Evolutionary conservation across 92 coral and sea anemone genomes (phyloP).

Genomic region (Umimayanthus kanabou): DNA sequence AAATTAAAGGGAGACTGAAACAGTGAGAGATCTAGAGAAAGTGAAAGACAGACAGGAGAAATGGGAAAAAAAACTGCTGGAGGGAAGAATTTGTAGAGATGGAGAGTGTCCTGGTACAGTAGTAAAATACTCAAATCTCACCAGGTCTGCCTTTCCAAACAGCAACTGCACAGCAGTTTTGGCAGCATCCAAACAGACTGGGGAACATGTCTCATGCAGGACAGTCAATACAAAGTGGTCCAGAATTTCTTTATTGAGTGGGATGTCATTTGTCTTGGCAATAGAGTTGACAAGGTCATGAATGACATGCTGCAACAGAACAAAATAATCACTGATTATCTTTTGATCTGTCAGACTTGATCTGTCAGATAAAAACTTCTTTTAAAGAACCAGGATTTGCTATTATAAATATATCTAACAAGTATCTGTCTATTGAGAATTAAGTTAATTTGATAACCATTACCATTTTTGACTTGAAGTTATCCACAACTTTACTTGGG

Average conservation of each 20-base stretch:
- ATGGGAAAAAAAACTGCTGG: no score
- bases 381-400: background rate
- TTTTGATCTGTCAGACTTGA: background rate
- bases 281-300: constrained; percentile 85
- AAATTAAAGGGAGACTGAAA: no score
- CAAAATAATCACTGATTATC: background rate
- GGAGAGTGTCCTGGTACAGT: background rate
- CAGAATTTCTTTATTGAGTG: constrained; percentile 91
- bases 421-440: no score
- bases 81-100: no score
- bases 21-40: no score
- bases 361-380: background rate
- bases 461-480: constrained; percentile 85
- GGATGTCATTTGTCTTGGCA: constrained; percentile 94
- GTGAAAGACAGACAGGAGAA: no score
- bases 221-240: constrained; percentile 84
- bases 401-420: no score
- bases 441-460: background rate
- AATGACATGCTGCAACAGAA: constrained; percentile 73
- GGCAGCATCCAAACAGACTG: constrained; percentile 81
- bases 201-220: constrained; percentile 92
- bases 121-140: constrained; percentile 23
- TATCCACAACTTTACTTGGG: constrained; percentile 86
- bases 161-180: constrained; percentile 98
- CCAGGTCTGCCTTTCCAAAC: constrained; percentile 93